These are phyloP conservation scores for Cathartes aura DNA, from an alignment of 2,113 vertebrate species.

Conservation along the genomic window DNA sequence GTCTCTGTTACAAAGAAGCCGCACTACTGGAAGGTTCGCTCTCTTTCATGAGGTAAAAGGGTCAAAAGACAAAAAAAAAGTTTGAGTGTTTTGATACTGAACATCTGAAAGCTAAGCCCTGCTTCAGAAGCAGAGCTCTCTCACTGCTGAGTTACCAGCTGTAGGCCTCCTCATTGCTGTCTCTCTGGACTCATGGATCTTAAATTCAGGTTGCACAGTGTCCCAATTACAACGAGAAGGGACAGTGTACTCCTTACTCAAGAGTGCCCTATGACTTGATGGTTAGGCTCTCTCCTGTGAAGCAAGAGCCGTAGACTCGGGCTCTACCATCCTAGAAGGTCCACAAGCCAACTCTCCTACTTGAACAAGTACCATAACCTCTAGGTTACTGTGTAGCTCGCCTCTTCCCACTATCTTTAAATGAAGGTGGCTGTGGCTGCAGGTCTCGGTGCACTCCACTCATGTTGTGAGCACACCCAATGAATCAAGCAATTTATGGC, in stretches of 20 bases:
- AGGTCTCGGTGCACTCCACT: not conserved
- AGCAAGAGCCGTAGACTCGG: not conserved
- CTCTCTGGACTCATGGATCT: not conserved
- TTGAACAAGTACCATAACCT: not conserved
- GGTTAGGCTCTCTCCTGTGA: not conserved
- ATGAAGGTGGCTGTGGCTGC: not conserved
- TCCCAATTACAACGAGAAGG: fast-evolving
- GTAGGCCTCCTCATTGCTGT: not conserved
- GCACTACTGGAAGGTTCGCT: not conserved
- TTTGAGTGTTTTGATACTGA: not conserved
- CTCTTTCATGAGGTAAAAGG: slow-evolving; percentile 13
- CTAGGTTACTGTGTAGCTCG: fast-evolving
- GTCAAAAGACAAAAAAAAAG: not conserved
- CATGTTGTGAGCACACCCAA: not conserved
- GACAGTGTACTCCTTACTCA: not conserved
- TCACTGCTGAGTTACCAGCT: not conserved
- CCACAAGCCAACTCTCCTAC: not conserved
- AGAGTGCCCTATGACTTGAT: not conserved
- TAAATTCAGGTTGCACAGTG: not conserved
- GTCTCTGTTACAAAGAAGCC: not conserved
- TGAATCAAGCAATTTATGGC: not conserved
- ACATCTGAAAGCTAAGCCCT: not conserved
- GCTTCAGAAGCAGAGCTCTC: not conserved
- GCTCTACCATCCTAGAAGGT: not conserved
- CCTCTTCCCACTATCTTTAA: not conserved